A percentile compares a stretch with the other conserved stretches of the same genome.
Evolutionary conservation across 2,888 invertebrate genomes (phyloP).

Genomic region (Lithosia quadra): DNA sequence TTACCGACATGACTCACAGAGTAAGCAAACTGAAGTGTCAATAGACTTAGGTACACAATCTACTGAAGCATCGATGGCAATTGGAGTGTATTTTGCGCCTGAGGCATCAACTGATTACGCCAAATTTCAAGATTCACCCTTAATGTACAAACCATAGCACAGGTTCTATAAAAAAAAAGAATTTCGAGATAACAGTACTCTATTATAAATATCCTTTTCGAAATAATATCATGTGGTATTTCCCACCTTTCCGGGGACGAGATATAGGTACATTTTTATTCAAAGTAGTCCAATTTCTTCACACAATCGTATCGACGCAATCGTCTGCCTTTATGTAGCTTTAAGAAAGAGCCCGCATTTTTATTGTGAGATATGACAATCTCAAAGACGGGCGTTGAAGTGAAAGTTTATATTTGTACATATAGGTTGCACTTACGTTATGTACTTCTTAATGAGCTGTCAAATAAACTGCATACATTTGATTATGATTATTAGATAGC

Average conservation of each 20-base stretch:
- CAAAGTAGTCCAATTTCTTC: conserved; percentile 20
- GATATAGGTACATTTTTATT: conserved; percentile 10
- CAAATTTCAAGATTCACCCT: no score
- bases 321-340: conserved; percentile 21
- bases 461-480: background rate
- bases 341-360: conserved; percentile 16
- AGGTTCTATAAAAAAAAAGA: background rate
- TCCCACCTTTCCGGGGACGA: background rate
- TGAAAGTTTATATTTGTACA: conserved; percentile 9
- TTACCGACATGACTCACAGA: no score
- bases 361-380: conserved; percentile 18
- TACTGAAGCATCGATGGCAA: no score
- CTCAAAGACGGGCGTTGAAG: conserved; percentile 10
- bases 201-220: background rate
- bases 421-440: background rate
- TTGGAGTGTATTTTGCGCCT: no score
- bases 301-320: conserved; percentile 20
- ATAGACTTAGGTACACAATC: no score
- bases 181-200: background rate
- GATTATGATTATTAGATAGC: no score
- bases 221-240: background rate
- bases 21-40: no score
- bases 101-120: no score
- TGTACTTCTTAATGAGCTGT: background rate
- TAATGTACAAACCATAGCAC: no score